Evolutionary conservation across 2,888 invertebrate species (phyloP), one percentile per base, ranked within the genome.

Genomic region (Troides aeacus): DNA sequence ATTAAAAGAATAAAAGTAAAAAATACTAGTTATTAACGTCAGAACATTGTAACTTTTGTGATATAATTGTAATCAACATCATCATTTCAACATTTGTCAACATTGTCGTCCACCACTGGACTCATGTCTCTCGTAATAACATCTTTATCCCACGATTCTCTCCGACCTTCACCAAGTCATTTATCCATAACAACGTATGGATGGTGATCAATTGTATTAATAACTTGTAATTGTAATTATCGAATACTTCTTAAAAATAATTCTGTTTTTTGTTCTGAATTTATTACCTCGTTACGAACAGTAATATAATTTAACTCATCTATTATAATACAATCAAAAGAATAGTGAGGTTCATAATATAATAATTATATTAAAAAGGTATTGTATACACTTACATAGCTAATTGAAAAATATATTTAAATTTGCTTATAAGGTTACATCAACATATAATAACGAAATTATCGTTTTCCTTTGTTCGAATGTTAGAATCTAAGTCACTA

Each of bases 401-500:
- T 53, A n/a, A 18, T 53, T 53, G 53, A 53, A 53, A 53, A 53
- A n/a, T 53, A 53, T 53, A 53, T 53, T 53, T 53, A 18, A 53
- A n/a, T 53, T n/a, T 53, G 2, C 53, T 53, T 62, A 61, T 53
- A 64, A 63, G 23, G n/a, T 39, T 64, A 50, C 24, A 18, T 36
- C 23, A 42, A 23, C 21, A 2, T 62, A 39, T 65, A 58, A 64
- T 60, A 72, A 67, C 8, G 57, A 39, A 39, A 10, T 5, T 30
- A 72, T 42, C 70, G 73, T 74, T 64, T 74, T 76, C 77, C 76
- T 75, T 78, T 76, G 73, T 72, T 60, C 39, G 10, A 64, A 69
- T 69, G 30, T 42, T 61, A 61, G 59, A 69, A 18, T 62, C 61
- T 69, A 69, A 65, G 68, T 66, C 64, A 17, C 75, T 79, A 81